Conservation (phyloP, 2,888 invertebrate genomes). For the Amaurobius ferox region DNA sequence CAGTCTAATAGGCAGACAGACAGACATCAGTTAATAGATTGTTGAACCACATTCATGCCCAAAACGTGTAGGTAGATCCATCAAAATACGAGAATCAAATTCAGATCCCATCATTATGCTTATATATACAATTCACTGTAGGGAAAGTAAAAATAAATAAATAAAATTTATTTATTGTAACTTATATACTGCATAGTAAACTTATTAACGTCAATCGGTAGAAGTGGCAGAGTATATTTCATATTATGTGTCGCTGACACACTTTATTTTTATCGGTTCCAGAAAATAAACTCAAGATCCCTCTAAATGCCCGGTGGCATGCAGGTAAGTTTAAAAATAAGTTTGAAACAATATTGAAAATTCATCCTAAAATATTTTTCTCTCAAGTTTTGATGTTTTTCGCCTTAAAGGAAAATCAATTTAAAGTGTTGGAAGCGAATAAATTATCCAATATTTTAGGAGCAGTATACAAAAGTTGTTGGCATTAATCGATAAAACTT, state of each 20-base stretch:
- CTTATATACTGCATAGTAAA: no score
- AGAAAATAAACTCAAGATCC: neutral
- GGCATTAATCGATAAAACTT: neutral
- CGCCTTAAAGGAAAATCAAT: conserved; percentile 18
- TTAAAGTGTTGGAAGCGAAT: conserved; percentile 3
- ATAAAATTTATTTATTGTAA: no score
- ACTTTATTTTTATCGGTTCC: neutral
- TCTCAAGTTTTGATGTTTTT: conserved; percentile 6
- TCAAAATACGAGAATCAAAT: no score
- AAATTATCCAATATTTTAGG: neutral
- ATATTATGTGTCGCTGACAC: neutral
- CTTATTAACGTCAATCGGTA: neutral
- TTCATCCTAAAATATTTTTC: conserved; percentile 11
- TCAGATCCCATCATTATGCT: no score
- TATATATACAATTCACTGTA: no score
- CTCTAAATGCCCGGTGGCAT: conserved; percentile 5
- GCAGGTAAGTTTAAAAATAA: conserved; percentile 12
- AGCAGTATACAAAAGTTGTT: neutral
- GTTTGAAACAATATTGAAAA: conserved; percentile 18
- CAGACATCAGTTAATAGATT: no score
- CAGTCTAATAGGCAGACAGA: no score
- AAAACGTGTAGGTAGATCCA: neutral
- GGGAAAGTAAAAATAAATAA: no score
- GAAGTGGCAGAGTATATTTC: neutral
- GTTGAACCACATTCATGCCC: no score